A percentile compares a stretch with the other conserved stretches of the same genome.
Evolutionary conservation across 2,113 vertebrate species (phyloP).

Genomic region (Semicossyphus pulcher): DNA sequence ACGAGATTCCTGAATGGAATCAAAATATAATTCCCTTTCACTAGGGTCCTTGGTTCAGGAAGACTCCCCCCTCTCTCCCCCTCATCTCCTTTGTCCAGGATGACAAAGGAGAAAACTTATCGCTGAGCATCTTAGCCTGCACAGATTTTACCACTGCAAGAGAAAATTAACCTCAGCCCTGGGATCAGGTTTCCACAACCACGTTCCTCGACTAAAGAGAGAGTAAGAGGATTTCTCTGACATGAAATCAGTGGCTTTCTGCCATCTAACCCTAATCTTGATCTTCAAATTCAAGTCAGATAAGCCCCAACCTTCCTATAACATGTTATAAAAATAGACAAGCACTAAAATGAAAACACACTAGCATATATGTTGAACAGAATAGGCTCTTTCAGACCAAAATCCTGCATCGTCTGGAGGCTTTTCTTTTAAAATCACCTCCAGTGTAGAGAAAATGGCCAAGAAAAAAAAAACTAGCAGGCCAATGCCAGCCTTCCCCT

Average conservation of each 20-base stretch:
- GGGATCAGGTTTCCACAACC: constrained; percentile 33
- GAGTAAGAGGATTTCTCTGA: constrained; percentile 32
- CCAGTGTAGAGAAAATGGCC: constrained; percentile 29
- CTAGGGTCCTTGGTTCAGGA: constrained; percentile 82
- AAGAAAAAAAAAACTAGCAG: constrained; percentile 16
- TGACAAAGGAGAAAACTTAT: constrained; percentile 53
- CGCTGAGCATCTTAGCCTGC: constrained; percentile 64
- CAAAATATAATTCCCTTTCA: constrained; percentile 92
- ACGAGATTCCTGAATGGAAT: constrained; percentile 96
- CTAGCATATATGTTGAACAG: constrained; percentile 26
- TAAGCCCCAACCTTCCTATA: constrained; percentile 15
- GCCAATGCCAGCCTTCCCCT: constrained; percentile 41
- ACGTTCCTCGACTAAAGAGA: constrained; percentile 2
- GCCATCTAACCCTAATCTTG: constrained; percentile 26
- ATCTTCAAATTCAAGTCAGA: constrained; percentile 59
- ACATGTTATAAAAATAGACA: constrained; percentile 30
- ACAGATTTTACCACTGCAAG: constrained; percentile 55
- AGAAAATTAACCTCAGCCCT: constrained; percentile 31
- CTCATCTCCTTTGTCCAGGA: constrained; percentile 30
- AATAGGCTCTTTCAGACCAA: constrained; percentile 9
- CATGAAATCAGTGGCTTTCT: constrained; percentile 43
- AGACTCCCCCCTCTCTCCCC: constrained; percentile 21
- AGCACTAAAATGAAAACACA: constrained; percentile 39
- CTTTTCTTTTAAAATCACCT: constrained; percentile 21
- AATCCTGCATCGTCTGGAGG: constrained; percentile 26